Conservation (phyloP, 2,113 vertebrate species). For the Bubo scandiacus region DNA sequence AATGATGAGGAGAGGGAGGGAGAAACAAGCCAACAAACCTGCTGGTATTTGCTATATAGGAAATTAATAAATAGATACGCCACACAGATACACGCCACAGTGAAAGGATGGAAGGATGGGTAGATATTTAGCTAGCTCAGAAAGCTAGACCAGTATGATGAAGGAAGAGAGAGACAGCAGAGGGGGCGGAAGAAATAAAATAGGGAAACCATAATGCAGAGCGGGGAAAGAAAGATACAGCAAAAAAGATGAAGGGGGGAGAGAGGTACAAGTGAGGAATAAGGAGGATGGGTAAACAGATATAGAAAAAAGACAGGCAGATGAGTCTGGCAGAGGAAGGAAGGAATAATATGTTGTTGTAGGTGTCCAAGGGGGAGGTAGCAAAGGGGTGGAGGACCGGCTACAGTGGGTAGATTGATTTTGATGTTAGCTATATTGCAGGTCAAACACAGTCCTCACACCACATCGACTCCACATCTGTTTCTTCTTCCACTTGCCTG, state of each 20-base stretch:
- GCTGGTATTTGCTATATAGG: background rate
- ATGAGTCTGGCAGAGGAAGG: background rate
- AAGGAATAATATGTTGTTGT: background rate
- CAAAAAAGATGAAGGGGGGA: background rate
- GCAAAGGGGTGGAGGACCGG: background rate
- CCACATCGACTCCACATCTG: conserved; percentile 43
- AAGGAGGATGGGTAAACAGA: background rate
- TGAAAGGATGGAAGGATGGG: background rate
- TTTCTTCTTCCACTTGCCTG: conserved; percentile 35
- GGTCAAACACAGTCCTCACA: conserved; percentile 46
- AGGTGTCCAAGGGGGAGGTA: background rate
- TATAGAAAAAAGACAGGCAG: background rate
- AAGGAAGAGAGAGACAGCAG: background rate
- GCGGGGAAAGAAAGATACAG: background rate
- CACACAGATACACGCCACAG: background rate
- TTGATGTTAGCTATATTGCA: conserved; percentile 61
- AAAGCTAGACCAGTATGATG: background rate
- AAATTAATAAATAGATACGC: conserved; percentile 20
- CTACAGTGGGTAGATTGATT: conserved; percentile 45
- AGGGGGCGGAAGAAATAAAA: background rate
- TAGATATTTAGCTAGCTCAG: background rate
- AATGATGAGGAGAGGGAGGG: conserved; percentile 38
- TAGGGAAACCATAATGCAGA: background rate
- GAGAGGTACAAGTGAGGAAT: background rate
- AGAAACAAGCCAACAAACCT: background rate